Conservation (phyloP, 2,888 invertebrate species). For the Protula sp. region DNA sequence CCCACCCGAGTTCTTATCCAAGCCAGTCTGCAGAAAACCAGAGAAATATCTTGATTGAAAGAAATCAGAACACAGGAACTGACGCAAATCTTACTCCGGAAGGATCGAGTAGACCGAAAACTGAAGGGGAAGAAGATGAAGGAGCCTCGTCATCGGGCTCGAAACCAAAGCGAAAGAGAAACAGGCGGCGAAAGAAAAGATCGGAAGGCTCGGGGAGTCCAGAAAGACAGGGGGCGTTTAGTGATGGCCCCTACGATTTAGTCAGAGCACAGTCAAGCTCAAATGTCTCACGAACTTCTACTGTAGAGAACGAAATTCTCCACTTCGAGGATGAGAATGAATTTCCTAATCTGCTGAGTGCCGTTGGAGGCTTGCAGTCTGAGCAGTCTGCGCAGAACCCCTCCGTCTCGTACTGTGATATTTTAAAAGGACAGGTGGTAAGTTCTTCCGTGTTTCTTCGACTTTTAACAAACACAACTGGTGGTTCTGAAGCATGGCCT, state of each 20-base stretch:
- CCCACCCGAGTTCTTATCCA: neutral
- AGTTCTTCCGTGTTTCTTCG: too few relatives aligned
- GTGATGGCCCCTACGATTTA: neutral
- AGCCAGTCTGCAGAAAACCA: neutral
- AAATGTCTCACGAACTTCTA: neutral
- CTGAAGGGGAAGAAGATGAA: neutral
- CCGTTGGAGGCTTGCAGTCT: slow-evolving; percentile 11
- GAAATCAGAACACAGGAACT: neutral
- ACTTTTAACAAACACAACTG: too few relatives aligned
- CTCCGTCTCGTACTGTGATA: slow-evolving; percentile 39
- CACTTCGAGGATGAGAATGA: slow-evolving; percentile 49
- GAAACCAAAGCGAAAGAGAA: neutral
- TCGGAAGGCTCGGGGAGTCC: neutral
- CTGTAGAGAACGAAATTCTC: slow-evolving; percentile 11
- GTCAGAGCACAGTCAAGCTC: neutral
- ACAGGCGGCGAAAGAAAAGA: neutral
- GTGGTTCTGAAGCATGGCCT: too few relatives aligned
- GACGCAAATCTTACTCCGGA: neutral
- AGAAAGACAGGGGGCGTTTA: too few relatives aligned
- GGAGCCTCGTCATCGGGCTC: neutral
- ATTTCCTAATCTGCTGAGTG: slow-evolving; percentile 37
- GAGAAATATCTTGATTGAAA: neutral
- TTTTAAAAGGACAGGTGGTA: slow-evolving; percentile 33
- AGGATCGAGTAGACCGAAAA: too few relatives aligned
- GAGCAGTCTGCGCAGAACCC: neutral